These are phyloP conservation scores for Drosophila arizonae DNA, from an alignment of 1,140 invertebrate genomes.

Conservation along the genomic window DNA sequence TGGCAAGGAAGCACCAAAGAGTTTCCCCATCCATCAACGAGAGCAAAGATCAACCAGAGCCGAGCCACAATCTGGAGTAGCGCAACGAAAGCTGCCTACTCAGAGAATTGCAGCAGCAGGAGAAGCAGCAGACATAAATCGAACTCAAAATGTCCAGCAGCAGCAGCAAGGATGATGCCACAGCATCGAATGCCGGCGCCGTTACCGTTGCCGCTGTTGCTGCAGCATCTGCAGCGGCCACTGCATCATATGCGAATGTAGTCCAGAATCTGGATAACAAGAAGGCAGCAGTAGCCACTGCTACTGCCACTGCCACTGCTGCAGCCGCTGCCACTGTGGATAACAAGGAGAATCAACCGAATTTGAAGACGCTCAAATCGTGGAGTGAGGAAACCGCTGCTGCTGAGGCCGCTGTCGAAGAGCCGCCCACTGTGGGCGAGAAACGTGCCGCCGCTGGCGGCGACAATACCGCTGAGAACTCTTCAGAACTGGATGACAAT, in stretches of 20 bases:
- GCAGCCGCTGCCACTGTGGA: conserved; percentile 41
- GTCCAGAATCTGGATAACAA: conserved; percentile 77
- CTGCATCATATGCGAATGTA: conserved; percentile 76
- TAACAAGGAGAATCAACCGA: conserved; percentile 79
- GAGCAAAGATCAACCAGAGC: conserved; percentile 21
- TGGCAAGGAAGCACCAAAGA: conserved; percentile 77
- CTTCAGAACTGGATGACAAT: conserved; percentile 83
- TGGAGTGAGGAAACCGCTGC: conserved; percentile 78
- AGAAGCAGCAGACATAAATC: conserved; percentile 31
- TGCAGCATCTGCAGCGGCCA: conserved; percentile 22
- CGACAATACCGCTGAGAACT: conserved; percentile 79
- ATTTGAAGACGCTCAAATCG: conserved; percentile 75
- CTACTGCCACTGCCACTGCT: conserved; percentile 1
- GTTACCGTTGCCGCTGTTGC: conserved; percentile 31
- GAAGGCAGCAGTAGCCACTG: conserved; percentile 48
- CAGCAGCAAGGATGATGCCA: conserved; percentile 74
- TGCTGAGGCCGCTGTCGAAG: conserved; percentile 60
- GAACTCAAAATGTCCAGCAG: conserved; percentile 67
- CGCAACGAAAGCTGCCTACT: conserved; percentile 59
- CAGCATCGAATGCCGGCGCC: conserved; percentile 24
- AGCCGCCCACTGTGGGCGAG: conserved; percentile 56
- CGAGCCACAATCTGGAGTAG: conserved; percentile 60
- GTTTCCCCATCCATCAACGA: conserved; percentile 62
- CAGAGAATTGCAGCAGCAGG: conserved; percentile 45
- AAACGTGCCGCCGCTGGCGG: conserved; percentile 73